Evolutionary conservation across 2,888 invertebrate species (phyloP).

Genomic region (Pseudeuparius sepicola): DNA sequence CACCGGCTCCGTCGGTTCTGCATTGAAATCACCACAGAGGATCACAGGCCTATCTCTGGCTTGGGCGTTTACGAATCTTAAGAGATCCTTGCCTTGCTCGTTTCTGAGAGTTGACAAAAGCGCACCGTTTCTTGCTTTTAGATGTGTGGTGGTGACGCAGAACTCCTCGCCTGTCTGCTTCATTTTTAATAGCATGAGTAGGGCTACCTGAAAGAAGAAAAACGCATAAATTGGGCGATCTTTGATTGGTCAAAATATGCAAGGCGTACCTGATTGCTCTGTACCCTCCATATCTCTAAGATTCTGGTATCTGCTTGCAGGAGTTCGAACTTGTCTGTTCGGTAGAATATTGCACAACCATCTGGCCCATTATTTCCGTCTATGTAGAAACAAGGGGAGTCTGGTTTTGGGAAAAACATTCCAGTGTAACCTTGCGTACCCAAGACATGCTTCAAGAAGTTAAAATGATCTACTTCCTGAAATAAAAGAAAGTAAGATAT

Average conservation of each 20-base stretch:
- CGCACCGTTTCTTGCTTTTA: conserved; percentile 62
- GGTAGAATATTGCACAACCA: conserved; percentile 68
- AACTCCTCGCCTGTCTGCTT: conserved; percentile 49
- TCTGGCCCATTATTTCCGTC: conserved; percentile 66
- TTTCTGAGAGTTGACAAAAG: conserved; percentile 55
- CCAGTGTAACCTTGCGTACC: conserved; percentile 56
- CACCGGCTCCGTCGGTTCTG: conserved; percentile 60
- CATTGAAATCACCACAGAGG: conserved; percentile 68
- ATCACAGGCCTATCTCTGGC: conserved; percentile 48
- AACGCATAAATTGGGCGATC: conserved; percentile 4
- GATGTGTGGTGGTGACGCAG: conserved; percentile 60
- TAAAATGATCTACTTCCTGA: conserved; percentile 67
- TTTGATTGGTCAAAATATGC: too few relatives aligned
- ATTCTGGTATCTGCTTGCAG: conserved; percentile 48
- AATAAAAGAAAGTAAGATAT: too few relatives aligned
- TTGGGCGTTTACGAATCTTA: conserved; percentile 45
- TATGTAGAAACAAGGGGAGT: conserved; percentile 65
- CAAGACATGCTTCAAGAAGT: conserved; percentile 52
- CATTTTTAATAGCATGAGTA: conserved; percentile 46
- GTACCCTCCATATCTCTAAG: conserved; percentile 62
- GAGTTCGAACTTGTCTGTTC: conserved; percentile 51
- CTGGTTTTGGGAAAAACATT: conserved; percentile 64
- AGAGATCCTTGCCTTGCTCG: conserved; percentile 59
- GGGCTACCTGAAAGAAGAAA: conserved; percentile 44
- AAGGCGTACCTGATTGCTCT: conserved; percentile 65